phyloP scores from a whole-genome alignment of 2,113 vertebrate genomes.

The Antennarius striatus region DNA sequence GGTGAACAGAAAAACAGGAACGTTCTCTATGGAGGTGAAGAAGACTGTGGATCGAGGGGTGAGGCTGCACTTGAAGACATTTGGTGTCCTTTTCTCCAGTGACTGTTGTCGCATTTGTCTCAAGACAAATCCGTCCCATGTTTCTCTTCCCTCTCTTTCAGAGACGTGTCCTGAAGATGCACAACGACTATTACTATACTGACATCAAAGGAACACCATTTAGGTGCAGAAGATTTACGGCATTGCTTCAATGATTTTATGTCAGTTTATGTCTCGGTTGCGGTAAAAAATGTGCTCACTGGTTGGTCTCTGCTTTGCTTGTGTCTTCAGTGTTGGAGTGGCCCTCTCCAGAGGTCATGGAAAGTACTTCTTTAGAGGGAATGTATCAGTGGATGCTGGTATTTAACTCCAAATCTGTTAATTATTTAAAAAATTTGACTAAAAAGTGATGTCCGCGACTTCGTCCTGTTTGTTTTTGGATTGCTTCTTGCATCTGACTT shows the following conservation, averaged over 20 bases:
- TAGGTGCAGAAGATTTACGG: slow-evolving; percentile 81
- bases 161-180: slow-evolving; percentile 97
- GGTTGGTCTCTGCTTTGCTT: slow-evolving; percentile 19
- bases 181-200: slow-evolving; percentile 99
- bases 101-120: slow-evolving; percentile 5
- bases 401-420: slow-evolving; percentile 25
- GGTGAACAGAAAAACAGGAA: slow-evolving; percentile 96
- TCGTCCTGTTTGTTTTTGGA: slow-evolving; percentile 31
- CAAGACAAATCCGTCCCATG: slow-evolving; percentile 9
- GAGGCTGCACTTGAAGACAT: slow-evolving; percentile 53
- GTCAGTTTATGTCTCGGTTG: slow-evolving; percentile 2
- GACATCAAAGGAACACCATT: slow-evolving; percentile 98
- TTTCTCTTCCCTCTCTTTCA: slow-evolving; percentile 59
- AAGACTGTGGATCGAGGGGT: slow-evolving; percentile 98
- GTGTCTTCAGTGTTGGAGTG: slow-evolving; percentile 89
- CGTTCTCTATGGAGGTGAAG: slow-evolving; percentile 98
- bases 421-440: background rate
- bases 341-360: slow-evolving; percentile 96
- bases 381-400: slow-evolving; percentile 95
- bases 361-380: slow-evolving; percentile 97
- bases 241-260: slow-evolving; percentile 8
- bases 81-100: slow-evolving; percentile 14
- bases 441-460: slow-evolving; percentile 6
- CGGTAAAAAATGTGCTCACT: slow-evolving; percentile 1
- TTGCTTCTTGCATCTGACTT: slow-evolving; percentile 26